A percentile compares a stretch with the other conserved stretches of the same genome.
Evolutionary conservation across 2,797 vertebrate genomes (phyloP).

Genomic region (Echiichthys vipera): DNA sequence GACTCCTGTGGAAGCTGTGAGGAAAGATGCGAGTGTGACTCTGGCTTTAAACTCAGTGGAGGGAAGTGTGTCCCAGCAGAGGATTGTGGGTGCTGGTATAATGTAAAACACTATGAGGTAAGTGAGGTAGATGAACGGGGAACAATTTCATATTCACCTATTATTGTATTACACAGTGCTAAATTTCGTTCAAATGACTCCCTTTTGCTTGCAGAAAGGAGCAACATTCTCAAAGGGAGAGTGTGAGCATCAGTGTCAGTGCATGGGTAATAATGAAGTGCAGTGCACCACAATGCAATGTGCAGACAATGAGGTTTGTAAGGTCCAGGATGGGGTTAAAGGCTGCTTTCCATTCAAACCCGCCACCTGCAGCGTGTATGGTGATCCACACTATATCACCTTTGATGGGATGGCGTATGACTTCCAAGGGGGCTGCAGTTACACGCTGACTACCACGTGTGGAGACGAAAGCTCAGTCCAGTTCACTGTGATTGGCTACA

Average conservation of each 20-base stretch:
- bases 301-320: constrained; percentile 76
- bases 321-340: constrained; percentile 69
- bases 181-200: constrained; percentile 16
- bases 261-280: constrained; percentile 70
- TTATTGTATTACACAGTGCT: background rate
- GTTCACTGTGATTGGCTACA: constrained; percentile 85
- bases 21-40: constrained; percentile 88
- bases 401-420: constrained; percentile 84
- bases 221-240: constrained; percentile 66
- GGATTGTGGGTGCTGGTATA: constrained; percentile 87
- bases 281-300: constrained; percentile 81
- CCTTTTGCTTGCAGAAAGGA: constrained; percentile 75
- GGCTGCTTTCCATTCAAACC: constrained; percentile 83
- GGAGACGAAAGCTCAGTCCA: constrained; percentile 71
- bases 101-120: constrained; percentile 83
- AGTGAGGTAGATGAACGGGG: constrained; percentile 9
- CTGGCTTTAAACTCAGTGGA: constrained; percentile 83
- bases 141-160: background rate
- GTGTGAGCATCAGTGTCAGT: constrained; percentile 81
- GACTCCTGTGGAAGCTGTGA: constrained; percentile 80
- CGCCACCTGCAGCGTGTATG: constrained; percentile 84
- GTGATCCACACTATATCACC: constrained; percentile 87
- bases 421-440: constrained; percentile 87
- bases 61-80: constrained; percentile 81
- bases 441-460: constrained; percentile 80